phyloP scores from a whole-genome alignment of 1,140 invertebrate species.

The Drosophila burlai region DNA sequence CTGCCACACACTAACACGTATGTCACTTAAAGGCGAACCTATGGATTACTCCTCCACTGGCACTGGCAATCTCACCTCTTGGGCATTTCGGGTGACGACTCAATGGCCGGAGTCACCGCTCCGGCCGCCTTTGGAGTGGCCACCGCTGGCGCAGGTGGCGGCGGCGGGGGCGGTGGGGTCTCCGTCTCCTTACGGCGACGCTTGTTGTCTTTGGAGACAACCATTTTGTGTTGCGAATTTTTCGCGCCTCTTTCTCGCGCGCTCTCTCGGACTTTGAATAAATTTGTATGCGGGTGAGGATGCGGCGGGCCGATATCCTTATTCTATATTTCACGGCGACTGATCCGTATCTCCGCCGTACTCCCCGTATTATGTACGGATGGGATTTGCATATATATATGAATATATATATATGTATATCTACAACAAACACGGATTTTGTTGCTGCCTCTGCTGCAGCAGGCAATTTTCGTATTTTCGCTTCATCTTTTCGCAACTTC shows the following conservation, averaged over 20 bases:
- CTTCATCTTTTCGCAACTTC: slow-evolving; percentile 61
- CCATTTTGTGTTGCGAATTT: slow-evolving; percentile 80
- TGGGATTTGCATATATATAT: slow-evolving; percentile 55
- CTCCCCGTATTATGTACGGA: slow-evolving; percentile 55
- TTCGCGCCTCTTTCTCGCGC: slow-evolving; percentile 75
- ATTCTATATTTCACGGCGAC: slow-evolving; percentile 35
- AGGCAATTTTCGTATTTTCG: slow-evolving; percentile 75
- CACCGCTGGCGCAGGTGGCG: slow-evolving; percentile 41
- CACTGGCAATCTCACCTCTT: slow-evolving; percentile 73
- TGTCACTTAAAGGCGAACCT: slow-evolving; percentile 21
- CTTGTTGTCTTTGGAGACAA: slow-evolving; percentile 85
- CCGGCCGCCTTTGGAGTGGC: slow-evolving; percentile 35
- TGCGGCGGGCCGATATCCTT: slow-evolving; percentile 21
- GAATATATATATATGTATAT: slow-evolving; percentile 27
- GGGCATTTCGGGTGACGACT: slow-evolving; percentile 85
- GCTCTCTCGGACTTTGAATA: slow-evolving; percentile 28
- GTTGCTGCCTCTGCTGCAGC: slow-evolving; percentile 69
- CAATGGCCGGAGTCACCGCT: slow-evolving; percentile 57
- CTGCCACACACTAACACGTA: slow-evolving; percentile 47
- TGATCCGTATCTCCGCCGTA: slow-evolving; percentile 37
- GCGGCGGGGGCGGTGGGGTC: slow-evolving; percentile 69
- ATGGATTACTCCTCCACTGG: slow-evolving; percentile 12
- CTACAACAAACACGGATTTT: slow-evolving; percentile 76
- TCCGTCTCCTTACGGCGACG: slow-evolving; percentile 81
- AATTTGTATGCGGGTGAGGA: slow-evolving; percentile 19